Evolutionary conservation across 2,888 invertebrate species (phyloP), one percentile per base, ranked within the genome.

Genomic region (Saturnia pavonia): DNA sequence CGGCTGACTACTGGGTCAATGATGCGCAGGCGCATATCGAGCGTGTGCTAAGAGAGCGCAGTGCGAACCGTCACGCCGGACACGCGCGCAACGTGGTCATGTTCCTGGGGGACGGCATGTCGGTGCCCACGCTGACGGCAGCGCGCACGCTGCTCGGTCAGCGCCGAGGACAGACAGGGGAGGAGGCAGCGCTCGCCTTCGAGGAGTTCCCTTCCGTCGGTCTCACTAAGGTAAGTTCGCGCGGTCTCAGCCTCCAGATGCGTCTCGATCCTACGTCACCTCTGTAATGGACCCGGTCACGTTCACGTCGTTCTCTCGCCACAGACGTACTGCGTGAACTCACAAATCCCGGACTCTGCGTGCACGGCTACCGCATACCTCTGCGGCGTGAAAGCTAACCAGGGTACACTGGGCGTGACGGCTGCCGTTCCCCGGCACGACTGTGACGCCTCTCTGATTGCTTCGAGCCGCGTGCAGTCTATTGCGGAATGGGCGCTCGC

Each of bases 51-150:
- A 60, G 27, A 11, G 14, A 60, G 14, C 57, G 14, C 7, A 60
- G 12, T 60, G 25, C 12, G 14, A 14, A 12, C 27, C 12, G 57
- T 25, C 25, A 25, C 16, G 69, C 72, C 54, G 42, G 73, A 22
- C 70, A 72, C 71, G 27, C 22, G 1, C 34, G 72, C 69, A 97
- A 97, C 84, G 89, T 96, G 11, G 95, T 97, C 71, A 90, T 97
- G 85, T 96, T 96, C 85, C 84, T 97, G 67, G 97, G 97, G 2
- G 97, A 97, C 85, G 97, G 97, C 48, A 96, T 97, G 96, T 96
- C 96, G 9, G 87, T 96, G 63, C 92, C 96, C 0, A 96, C 96
- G 0, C 85, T 96, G 68, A 94, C 96, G 0, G 96, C 96, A 0
- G 94, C 96, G 25, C 92, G 96, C 75, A 94, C 95, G 42, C 94